Percentiles rank a stretch among this genome's conserved stretches.
Conservation (phyloP, 2,888 invertebrate genomes). For the Tyria jacobaeae region DNA sequence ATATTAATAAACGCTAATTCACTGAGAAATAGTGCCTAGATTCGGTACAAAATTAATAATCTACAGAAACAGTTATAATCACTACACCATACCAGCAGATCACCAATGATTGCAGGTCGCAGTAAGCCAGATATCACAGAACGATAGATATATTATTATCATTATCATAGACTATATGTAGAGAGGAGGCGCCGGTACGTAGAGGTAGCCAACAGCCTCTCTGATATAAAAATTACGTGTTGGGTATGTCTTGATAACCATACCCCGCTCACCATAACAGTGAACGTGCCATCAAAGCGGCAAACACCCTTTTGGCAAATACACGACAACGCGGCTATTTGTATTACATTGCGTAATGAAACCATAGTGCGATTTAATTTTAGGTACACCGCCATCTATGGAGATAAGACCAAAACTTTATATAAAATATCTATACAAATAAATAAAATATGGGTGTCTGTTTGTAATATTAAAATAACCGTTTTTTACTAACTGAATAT, state of each 20-base stretch:
- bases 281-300: slow-evolving; percentile 89
- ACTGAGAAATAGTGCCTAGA: no score
- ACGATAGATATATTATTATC: no score
- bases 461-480: no score
- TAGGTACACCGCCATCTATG: slow-evolving; percentile 49
- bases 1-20: no score
- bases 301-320: slow-evolving; percentile 89
- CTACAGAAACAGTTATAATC: no score
- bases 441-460: no score
- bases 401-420: background rate
- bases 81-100: no score
- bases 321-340: background rate
- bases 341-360: slow-evolving; percentile 19
- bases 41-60: no score
- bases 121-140: no score
- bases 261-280: slow-evolving; percentile 88
- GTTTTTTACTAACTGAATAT: no score
- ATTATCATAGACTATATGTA: background rate
- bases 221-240: slow-evolving; percentile 91
- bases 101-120: no score
- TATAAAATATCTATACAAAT: no score
- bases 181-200: slow-evolving; percentile 88
- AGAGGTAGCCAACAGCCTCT: slow-evolving; percentile 91
- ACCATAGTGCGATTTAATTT: slow-evolving; percentile 37
- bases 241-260: slow-evolving; percentile 95